phyloP scores from a whole-genome alignment of 2,888 invertebrate genomes.

The Chloroclystis v-ata region DNA sequence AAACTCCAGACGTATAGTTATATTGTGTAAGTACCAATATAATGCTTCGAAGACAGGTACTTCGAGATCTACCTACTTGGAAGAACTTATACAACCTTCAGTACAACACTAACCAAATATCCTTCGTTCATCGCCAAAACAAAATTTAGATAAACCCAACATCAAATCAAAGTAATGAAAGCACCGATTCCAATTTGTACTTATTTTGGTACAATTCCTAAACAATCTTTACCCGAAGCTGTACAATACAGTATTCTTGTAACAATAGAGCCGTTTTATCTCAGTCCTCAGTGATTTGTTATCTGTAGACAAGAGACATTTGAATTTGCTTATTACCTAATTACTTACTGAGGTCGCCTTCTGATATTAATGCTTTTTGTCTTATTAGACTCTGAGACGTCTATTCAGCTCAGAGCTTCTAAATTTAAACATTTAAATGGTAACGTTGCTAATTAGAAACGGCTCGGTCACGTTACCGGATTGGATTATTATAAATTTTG shows the following conservation, averaged over 20 bases:
- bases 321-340: not conserved
- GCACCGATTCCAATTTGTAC: not conserved
- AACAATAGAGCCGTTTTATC: constrained; percentile 10
- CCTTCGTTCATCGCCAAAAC: too few species aligned
- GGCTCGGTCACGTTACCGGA: too few species aligned
- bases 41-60: too few species aligned
- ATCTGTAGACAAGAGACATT: not conserved
- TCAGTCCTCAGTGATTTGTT: constrained; percentile 13
- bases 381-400: not conserved
- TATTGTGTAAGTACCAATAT: too few species aligned
- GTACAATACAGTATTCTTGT: not conserved
- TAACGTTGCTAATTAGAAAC: too few species aligned
- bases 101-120: too few species aligned
- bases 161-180: constrained; percentile 1
- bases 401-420: not conserved
- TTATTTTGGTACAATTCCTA: constrained; percentile 1
- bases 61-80: too few species aligned
- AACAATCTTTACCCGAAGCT: constrained; percentile 5
- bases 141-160: not conserved
- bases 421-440: too few species aligned
- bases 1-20: too few species aligned
- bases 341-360: not conserved
- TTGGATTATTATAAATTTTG: too few species aligned
- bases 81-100: too few species aligned
- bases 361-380: not conserved